A percentile compares a stretch with the other conserved stretches of the same genome.
These are phyloP conservation scores for Caprella mutica DNA, from an alignment of 2,888 invertebrate species.

Conservation along the genomic window DNA sequence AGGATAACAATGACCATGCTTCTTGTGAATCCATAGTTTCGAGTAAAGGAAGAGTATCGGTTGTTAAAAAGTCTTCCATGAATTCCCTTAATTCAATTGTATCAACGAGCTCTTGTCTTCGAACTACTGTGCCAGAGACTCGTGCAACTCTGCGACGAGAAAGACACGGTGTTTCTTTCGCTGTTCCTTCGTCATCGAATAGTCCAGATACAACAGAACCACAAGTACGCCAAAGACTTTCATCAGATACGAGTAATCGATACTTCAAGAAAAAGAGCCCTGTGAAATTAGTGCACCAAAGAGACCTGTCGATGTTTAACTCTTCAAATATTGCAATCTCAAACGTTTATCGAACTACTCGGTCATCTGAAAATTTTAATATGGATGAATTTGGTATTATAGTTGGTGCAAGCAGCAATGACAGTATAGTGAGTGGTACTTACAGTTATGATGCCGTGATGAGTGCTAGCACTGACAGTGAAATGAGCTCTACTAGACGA, in stretches of 20 bases:
- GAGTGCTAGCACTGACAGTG: conserved; percentile 6
- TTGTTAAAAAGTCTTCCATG: conserved; percentile 4
- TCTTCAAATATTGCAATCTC: conserved; percentile 1
- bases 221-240: too few species aligned
- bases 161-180: conserved; percentile 8
- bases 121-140: background rate
- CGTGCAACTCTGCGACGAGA: background rate
- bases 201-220: background rate
- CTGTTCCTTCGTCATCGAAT: background rate
- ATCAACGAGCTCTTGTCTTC: conserved; percentile 1
- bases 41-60: conserved; percentile 4
- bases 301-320: background rate
- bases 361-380: conserved; percentile 4
- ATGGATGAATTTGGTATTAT: conserved; percentile 10
- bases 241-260: too few species aligned
- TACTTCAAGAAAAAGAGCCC: too few species aligned
- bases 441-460: conserved; percentile 8
- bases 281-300: too few species aligned
- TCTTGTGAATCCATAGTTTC: conserved; percentile 8
- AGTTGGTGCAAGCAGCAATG: conserved; percentile 4
- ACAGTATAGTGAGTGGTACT: conserved; percentile 2
- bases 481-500: background rate
- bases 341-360: background rate
- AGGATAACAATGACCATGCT: background rate
- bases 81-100: conserved; percentile 5